Evolutionary conservation across 2,888 invertebrate genomes (phyloP), one percentile per base, ranked within the genome.

Genomic region (Apodemia mormo): DNA sequence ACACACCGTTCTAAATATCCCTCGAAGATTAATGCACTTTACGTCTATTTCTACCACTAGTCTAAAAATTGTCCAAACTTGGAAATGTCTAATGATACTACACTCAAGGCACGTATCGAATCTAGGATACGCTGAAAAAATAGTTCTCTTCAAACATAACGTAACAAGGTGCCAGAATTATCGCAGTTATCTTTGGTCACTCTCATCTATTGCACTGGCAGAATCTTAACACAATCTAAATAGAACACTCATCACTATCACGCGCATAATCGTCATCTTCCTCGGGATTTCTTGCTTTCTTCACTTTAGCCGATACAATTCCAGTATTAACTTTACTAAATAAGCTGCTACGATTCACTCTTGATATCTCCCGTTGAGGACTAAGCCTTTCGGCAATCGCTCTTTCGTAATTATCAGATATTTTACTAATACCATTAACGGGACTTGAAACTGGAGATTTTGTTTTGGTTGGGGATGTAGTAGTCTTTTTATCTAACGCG

Each of bases 171-270:
- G 72, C 72, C 61, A 67, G 72, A 64, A 22, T 14, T 64, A 64
- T 64, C 33, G 61, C 61, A 64, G 61, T 64, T 64, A 65, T 70
- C 72, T 68, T 70, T 72, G 61, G 61, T 64, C 61, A 71, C 66
- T 70, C 67, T 70, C 71, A 68, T 70, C 68, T 68, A 73, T 75
- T 73, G 78, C 80, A 81, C 75, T 72, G 71, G 78, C 78, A 78
- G 77, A 79, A 77, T 75, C 74, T 68, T 69, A 73, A 74, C 72
- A 76, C 69, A 74, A 69, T 82, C 86, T 91, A 95, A 88, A 95
- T 95, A 84, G 95, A 95, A 83, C 95, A 95, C 82, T 95, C 95
- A 82, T 95, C 95, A 79, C 95, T 95, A 80, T 95, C 95, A 22
- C 93, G 85, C 58, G 94, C 94, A 82, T 94, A 94, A 75, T 94